Conservation (phyloP, 2,113 vertebrate species). For the Chrysemys picta region DNA sequence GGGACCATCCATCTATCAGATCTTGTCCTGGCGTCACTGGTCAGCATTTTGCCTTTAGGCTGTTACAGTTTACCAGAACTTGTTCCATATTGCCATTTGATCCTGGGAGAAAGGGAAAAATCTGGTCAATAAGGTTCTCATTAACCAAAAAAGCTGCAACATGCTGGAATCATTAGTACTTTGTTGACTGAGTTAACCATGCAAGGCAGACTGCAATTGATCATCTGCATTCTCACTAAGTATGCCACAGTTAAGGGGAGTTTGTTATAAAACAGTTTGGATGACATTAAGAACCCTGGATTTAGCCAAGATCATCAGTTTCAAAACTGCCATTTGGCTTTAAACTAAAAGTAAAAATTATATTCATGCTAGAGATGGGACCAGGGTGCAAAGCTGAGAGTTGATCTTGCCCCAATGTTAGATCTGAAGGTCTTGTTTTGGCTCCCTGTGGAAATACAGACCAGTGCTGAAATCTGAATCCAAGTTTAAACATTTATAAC, state of each 20-base stretch:
- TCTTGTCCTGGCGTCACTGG: neutral
- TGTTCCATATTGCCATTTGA: conserved; percentile 61
- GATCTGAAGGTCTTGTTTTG: rapidly evolving
- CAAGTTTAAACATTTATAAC: neutral
- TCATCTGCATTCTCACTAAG: conserved; percentile 71
- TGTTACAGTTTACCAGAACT: conserved; percentile 64
- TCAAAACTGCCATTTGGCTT: conserved; percentile 17
- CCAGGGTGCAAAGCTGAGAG: conserved; percentile 23
- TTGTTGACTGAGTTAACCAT: conserved; percentile 71
- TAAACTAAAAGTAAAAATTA: neutral
- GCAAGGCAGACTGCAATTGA: conserved; percentile 68
- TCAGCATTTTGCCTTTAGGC: conserved; percentile 12
- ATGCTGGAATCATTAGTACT: conserved; percentile 68
- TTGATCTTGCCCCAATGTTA: neutral
- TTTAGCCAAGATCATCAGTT: conserved; percentile 12
- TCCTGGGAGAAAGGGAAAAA: conserved; percentile 50
- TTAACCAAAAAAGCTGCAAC: conserved; percentile 59
- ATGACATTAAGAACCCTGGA: neutral
- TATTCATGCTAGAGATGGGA: conserved; percentile 48
- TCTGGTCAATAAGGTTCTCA: conserved; percentile 59
- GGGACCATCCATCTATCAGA: neutral
- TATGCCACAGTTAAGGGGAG: neutral
- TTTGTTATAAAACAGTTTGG: conserved; percentile 18
- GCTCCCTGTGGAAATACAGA: neutral
- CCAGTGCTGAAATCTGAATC: conserved; percentile 36